Evolutionary conservation across 1,140 invertebrate species (phyloP).

Genomic region (Brevipalpus yothersi): DNA sequence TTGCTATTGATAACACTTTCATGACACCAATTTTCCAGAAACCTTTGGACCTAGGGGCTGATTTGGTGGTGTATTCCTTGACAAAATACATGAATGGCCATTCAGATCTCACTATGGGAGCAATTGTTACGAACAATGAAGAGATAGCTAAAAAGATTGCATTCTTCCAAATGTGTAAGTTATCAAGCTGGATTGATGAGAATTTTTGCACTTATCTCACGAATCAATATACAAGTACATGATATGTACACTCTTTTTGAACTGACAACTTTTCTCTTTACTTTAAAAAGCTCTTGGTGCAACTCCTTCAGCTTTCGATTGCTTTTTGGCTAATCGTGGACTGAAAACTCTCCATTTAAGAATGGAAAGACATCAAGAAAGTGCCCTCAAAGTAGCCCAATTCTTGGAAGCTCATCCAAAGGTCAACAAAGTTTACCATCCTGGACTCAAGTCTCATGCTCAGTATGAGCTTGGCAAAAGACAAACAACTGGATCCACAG

Average conservation of each 20-base stretch:
- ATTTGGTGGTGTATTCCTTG: slow-evolving; percentile 71
- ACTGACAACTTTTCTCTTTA: background rate
- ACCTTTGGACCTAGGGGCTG: slow-evolving; percentile 69
- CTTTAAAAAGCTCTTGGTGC: slow-evolving; percentile 37
- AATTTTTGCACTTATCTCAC: background rate
- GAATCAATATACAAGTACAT: background rate
- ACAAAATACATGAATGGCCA: slow-evolving; percentile 99
- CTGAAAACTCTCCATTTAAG: slow-evolving; percentile 58
- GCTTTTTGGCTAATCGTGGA: slow-evolving; percentile 72
- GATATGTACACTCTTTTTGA: no score
- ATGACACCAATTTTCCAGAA: slow-evolving; percentile 79
- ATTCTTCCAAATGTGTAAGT: background rate
- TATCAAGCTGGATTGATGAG: background rate
- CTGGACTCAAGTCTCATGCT: slow-evolving; percentile 70
- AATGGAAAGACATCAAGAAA: slow-evolving; percentile 68
- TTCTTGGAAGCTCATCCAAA: slow-evolving; percentile 48
- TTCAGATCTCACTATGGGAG: slow-evolving; percentile 91
- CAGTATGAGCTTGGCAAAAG: slow-evolving; percentile 55
- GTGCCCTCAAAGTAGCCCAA: slow-evolving; percentile 44
- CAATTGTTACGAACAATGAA: slow-evolving; percentile 21
- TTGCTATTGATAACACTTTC: slow-evolving; percentile 94
- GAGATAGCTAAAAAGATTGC: background rate
- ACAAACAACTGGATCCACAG: slow-evolving; percentile 70
- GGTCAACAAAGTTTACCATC: slow-evolving; percentile 60
- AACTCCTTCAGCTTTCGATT: slow-evolving; percentile 89